Conservation (phyloP, 2,797 vertebrate species). For the Sebastes umbrosus region DNA sequence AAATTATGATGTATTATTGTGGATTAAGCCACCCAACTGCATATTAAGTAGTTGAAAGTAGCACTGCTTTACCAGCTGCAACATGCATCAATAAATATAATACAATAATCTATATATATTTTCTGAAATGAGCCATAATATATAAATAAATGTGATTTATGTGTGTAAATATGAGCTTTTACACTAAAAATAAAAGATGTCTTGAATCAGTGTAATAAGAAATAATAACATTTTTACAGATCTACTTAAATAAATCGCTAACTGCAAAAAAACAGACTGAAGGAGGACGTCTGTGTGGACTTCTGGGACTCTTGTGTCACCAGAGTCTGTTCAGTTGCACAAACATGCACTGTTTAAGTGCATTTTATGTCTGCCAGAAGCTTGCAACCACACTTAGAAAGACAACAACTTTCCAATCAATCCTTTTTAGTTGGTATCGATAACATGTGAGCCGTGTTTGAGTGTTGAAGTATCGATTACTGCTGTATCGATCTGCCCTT, state of each 20-base stretch:
- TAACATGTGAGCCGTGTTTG: constrained; percentile 38
- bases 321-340: not conserved
- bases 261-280: not conserved
- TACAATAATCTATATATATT: too few relatives aligned
- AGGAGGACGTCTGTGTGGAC: not conserved
- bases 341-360: not conserved
- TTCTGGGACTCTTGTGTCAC: not conserved
- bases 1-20: not conserved
- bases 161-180: not conserved
- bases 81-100: too few relatives aligned
- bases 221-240: not conserved
- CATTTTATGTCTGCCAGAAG: not conserved
- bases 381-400: constrained; percentile 22
- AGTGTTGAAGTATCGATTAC: constrained; percentile 47
- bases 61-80: not conserved
- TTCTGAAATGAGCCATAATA: too few relatives aligned
- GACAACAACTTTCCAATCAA: constrained; percentile 29
- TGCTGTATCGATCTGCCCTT: constrained; percentile 37
- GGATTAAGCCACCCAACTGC: not conserved
- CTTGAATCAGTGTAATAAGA: not conserved
- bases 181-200: not conserved
- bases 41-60: not conserved
- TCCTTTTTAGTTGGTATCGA: constrained; percentile 49
- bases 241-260: not conserved
- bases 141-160: not conserved